Conservation (phyloP, 2,888 invertebrate species). For the Ectemnius cavifrons region DNA sequence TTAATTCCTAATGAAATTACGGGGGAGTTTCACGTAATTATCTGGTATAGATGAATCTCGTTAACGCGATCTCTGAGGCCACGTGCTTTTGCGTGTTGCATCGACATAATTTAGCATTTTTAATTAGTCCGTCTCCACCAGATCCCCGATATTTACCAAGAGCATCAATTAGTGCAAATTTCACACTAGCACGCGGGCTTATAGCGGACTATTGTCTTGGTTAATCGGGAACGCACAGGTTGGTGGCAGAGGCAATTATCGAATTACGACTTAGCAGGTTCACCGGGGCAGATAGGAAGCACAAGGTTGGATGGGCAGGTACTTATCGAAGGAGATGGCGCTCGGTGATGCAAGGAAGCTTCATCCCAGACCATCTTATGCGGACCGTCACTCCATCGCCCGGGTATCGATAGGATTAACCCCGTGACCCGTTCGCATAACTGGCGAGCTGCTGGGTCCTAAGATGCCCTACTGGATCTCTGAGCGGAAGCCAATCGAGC, state of each 20-base stretch:
- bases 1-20: conserved; percentile 2
- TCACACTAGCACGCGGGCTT: too few relatives aligned
- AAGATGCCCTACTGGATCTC: conserved; percentile 40
- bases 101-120: not conserved
- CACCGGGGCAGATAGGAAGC: not conserved
- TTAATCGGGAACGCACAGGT: too few relatives aligned
- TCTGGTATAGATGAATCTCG: not conserved
- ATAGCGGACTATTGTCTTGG: too few relatives aligned
- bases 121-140: too few relatives aligned
- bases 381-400: not conserved
- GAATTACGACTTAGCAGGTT: too few relatives aligned
- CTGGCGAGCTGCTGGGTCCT: conserved; percentile 25
- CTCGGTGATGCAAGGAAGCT: not conserved
- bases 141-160: too few relatives aligned
- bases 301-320: too few relatives aligned
- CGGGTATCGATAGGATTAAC: conserved; percentile 52
- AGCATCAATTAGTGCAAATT: too few relatives aligned
- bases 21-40: not conserved
- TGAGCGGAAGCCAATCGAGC: conserved; percentile 32
- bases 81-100: not conserved
- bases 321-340: not conserved
- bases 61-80: not conserved
- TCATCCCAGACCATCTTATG: not conserved
- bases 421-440: conserved; percentile 34
- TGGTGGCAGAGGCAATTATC: too few relatives aligned